These are phyloP conservation scores for Megamerina dolium DNA, from an alignment of 2,888 invertebrate species.

Conservation along the genomic window DNA sequence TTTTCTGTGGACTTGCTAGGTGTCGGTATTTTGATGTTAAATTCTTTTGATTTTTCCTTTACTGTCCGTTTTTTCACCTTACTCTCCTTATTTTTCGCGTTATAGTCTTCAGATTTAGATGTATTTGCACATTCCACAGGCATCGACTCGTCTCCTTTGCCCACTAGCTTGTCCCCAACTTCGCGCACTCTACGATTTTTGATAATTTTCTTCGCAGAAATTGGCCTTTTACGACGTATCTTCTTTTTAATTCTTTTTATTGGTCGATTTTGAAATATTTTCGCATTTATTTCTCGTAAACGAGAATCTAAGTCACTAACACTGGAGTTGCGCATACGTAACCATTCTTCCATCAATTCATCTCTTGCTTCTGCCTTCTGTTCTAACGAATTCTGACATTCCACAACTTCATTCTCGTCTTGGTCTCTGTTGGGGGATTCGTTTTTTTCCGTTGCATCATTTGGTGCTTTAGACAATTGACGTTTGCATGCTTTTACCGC, in stretches of 20 bases:
- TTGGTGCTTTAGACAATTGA: conserved; percentile 25
- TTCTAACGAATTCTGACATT: background rate
- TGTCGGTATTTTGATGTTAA: conserved; percentile 35
- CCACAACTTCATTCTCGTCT: background rate
- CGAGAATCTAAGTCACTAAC: conserved; percentile 39
- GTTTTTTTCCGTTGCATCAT: conserved; percentile 11
- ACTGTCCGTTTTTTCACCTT: conserved; percentile 6
- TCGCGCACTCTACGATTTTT: conserved; percentile 6
- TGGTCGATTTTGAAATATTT: conserved; percentile 14
- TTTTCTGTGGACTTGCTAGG: too few species aligned
- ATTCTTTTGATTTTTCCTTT: conserved; percentile 18
- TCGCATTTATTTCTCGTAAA: conserved; percentile 38
- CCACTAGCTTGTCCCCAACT: conserved; percentile 7
- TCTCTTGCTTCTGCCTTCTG: conserved; percentile 3
- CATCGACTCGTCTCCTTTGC: background rate
- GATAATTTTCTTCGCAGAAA: conserved; percentile 16
- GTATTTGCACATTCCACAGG: too few species aligned
- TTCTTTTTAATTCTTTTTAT: conserved; percentile 16
- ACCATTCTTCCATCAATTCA: conserved; percentile 33
- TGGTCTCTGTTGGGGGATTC: background rate
- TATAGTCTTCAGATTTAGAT: conserved; percentile 1
- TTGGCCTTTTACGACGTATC: conserved; percentile 22
- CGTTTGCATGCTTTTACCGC: conserved; percentile 32
- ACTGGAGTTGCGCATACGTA: conserved; percentile 30
- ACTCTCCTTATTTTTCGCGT: conserved; percentile 1